Base-by-base conservation (phyloP, 2,113 vertebrate genomes). In the Anarrhichthys ocellatus region DNA sequence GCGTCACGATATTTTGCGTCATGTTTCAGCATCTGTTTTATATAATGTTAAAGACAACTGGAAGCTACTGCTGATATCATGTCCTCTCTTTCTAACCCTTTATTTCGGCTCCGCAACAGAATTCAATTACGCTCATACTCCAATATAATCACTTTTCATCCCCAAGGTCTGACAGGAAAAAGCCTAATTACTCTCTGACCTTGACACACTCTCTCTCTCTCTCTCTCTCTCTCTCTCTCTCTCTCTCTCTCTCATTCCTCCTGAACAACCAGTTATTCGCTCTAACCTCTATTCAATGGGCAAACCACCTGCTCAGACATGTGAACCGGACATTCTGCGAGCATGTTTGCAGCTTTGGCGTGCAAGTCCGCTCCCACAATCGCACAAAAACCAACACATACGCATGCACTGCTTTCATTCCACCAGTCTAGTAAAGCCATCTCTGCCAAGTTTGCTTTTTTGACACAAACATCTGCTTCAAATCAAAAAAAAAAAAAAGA, bases 101-200 rank as follows among this genome's bases (percentile, higher is more conserved):
- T 87, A 88, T 85, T 76, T 89, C 73, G 85, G 85, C 81, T 81
- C 80, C 59, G 84, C 81, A 86, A 81, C 78, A 74, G 84, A 92
- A 93, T 95, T 94, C 92, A 93, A 93, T 94, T 93, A 94, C 92
- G 86, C 88, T 83, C 86, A 88, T 78, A 90, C 89, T 88, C 90
- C 86, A 89, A 90, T 87, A 92, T 94, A 94, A 95, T 95, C 92
- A 92, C 91, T 94, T 93, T 92, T 92, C 88, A 90, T 94, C 92
- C 93, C 92, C 86, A 84, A 93, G 93, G 69, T 92, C 86, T 79
- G 89, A 90, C 85, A 91, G 87, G 87, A 27, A 27, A 27, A 56
- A 86, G 86, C 89, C 92, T 92, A 94, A 94, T 94, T 94, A 95
- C 92, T 94, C 88, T 64, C 86, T 92, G 94, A 94, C 94, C 93